Evolutionary conservation across 2,888 invertebrate species (phyloP).

Genomic region (Gibbula magus): DNA sequence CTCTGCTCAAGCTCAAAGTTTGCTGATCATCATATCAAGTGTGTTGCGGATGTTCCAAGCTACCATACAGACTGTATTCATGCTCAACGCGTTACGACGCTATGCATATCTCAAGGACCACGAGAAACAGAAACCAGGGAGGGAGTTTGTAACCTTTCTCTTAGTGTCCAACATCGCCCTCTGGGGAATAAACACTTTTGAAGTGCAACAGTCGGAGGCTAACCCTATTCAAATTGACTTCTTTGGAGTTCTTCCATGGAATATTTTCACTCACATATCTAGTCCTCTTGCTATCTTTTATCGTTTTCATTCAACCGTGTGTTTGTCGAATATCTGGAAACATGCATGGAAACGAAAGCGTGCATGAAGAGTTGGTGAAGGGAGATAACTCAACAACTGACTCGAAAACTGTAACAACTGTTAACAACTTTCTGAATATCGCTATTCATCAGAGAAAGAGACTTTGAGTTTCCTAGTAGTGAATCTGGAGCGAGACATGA

Average conservation of each 20-base stretch:
- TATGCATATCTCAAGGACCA: constrained; percentile 92
- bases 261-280: constrained; percentile 92
- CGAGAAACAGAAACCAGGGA: constrained; percentile 94
- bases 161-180: constrained; percentile 96
- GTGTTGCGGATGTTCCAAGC: constrained; percentile 91
- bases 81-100: constrained; percentile 92
- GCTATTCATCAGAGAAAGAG: too few species aligned
- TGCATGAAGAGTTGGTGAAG: not conserved
- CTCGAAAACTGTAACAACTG: too few species aligned
- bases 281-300: constrained; percentile 96
- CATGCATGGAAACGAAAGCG: constrained; percentile 80
- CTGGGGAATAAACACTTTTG: constrained; percentile 97
- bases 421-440: too few species aligned
- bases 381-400: too few species aligned
- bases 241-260: constrained; percentile 95
- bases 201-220: constrained; percentile 88
- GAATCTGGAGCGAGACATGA: too few species aligned
- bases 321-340: constrained; percentile 97
- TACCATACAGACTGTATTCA: constrained; percentile 93
- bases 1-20: constrained; percentile 84
- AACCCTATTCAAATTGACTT: constrained; percentile 94
- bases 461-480: too few species aligned
- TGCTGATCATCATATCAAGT: constrained; percentile 92
- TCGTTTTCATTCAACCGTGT: constrained; percentile 93
- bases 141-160: constrained; percentile 95